Base-by-base conservation (phyloP, 2,113 vertebrate genomes). In the Calypte anna region DNA sequence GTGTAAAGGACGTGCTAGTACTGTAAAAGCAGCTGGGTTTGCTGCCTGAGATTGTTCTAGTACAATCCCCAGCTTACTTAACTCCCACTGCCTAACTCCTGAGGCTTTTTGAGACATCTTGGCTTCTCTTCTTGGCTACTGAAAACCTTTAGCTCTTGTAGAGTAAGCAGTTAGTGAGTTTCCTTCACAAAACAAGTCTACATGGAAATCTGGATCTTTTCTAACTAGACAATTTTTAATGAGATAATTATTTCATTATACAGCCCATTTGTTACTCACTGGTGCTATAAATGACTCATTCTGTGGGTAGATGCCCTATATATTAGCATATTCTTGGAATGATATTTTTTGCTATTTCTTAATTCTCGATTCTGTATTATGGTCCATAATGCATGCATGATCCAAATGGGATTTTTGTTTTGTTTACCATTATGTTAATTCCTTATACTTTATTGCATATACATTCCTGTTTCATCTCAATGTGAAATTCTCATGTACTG, bases 241-340 rank as follows among this genome's bases (percentile, higher is more conserved):
- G 15, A 68, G 69, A 51, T 59, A 84, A 88, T 93, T 72, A 81
- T 83, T 95, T 92, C 82, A 57, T 94, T 93, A 81, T 81, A 38
- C 53, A 86, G 23, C 74, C 73, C 53, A 36, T 91, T 93, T 0
- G 3, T 88, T 92, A 88, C 76, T 94, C 82, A 83, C 16, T 4
- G 11, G 18, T 78, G 20, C 53, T 92, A 93, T 80, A 95, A 93
- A 92, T 77, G 57, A 38, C 31, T 90, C 22, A 28, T 86, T 90
- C 63, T 86, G 86, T 94, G 92, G 59, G 92, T 79, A 74, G 79
- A 19, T 88, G 40, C 43, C 67, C 83, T 70, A 48, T 69, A 70
- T 90, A 86, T 81, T 66, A 63, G 10, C 59, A 80, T 63, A 63
- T 25, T 67, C 13, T 69, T 83, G 31, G 33, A 87, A 55, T 78